Percentiles rank a stretch among this genome's conserved stretches.
These are phyloP conservation scores for Gila orcuttii DNA, from an alignment of 2,113 vertebrate genomes.

Conservation along the genomic window DNA sequence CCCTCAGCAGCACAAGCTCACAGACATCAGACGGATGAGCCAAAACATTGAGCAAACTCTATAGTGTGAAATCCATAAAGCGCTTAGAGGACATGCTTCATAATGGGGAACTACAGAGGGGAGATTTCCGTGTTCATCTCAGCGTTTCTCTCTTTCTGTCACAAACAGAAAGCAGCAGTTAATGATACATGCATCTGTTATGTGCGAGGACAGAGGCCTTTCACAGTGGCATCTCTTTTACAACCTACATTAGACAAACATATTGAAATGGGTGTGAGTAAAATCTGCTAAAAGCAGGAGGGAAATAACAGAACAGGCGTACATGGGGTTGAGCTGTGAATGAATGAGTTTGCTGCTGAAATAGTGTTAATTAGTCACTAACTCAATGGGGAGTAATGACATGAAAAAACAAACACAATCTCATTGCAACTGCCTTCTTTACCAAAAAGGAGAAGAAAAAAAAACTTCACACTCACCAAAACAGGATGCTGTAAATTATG, in stretches of 20 bases:
- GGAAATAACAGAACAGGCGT: neutral
- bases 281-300: slow-evolving; percentile 8
- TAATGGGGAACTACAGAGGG: neutral
- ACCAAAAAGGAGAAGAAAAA: neutral
- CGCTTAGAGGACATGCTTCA: slow-evolving; percentile 28
- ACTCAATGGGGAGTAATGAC: slow-evolving; percentile 27
- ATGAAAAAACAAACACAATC: slow-evolving; percentile 16
- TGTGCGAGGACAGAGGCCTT: slow-evolving; percentile 1
- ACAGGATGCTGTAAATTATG: neutral
- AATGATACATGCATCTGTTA: slow-evolving; percentile 13
- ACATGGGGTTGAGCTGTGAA: slow-evolving; percentile 14
- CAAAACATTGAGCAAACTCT: slow-evolving; percentile 12
- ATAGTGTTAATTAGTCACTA: slow-evolving; percentile 31
- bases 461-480: neutral
- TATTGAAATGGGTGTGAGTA: slow-evolving; percentile 7
- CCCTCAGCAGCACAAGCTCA: neutral
- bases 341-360: slow-evolving; percentile 28
- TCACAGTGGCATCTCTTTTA: slow-evolving; percentile 3
- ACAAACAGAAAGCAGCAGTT: neutral
- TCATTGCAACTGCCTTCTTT: neutral
- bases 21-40: slow-evolving; percentile 16
- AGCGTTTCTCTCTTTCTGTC: neutral
- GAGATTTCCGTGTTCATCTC: neutral
- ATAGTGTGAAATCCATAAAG: slow-evolving; percentile 37
- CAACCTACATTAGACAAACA: neutral